Conservation (phyloP, 2,113 vertebrate genomes). For the Sorex araneus region DNA sequence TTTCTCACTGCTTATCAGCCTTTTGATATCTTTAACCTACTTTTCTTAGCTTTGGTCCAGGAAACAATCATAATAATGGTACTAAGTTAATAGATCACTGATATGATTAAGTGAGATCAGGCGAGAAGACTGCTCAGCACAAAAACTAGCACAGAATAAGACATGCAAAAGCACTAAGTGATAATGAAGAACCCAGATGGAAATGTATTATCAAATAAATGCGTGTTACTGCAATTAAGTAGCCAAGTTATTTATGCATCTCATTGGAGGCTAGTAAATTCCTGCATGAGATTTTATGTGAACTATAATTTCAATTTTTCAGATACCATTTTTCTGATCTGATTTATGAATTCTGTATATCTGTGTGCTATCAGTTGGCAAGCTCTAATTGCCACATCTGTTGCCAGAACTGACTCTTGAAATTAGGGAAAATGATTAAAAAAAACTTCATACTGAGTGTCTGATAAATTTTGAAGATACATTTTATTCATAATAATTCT, state of each 20-base stretch:
- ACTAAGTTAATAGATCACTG: conserved; percentile 12
- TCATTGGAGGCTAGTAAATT: conserved; percentile 27
- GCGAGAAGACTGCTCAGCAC: not conserved
- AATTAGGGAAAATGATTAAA: not conserved
- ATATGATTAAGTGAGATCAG: conserved; percentile 34
- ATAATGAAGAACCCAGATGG: not conserved
- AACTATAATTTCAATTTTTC: conserved; percentile 35
- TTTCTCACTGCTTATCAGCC: not conserved
- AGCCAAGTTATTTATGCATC: not conserved
- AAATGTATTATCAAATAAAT: conserved; percentile 15
- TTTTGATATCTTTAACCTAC: conserved; percentile 51
- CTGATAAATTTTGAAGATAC: not conserved
- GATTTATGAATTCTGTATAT: not conserved
- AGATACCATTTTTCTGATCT: conserved; percentile 1
- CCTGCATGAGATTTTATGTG: not conserved
- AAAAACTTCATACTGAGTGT: not conserved
- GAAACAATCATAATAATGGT: not conserved
- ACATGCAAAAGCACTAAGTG: not conserved
- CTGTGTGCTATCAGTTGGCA: not conserved
- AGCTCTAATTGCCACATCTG: not conserved
- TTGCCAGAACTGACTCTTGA: not conserved
- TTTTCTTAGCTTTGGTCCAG: conserved; percentile 26
- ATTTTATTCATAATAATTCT: conserved; percentile 20
- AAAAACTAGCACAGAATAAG: conserved; percentile 6
- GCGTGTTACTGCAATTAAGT: not conserved